Evolutionary conservation across 2,888 invertebrate species (phyloP), one percentile per base, ranked within the genome.

Genomic region (Melangyna quadrimaculata): DNA sequence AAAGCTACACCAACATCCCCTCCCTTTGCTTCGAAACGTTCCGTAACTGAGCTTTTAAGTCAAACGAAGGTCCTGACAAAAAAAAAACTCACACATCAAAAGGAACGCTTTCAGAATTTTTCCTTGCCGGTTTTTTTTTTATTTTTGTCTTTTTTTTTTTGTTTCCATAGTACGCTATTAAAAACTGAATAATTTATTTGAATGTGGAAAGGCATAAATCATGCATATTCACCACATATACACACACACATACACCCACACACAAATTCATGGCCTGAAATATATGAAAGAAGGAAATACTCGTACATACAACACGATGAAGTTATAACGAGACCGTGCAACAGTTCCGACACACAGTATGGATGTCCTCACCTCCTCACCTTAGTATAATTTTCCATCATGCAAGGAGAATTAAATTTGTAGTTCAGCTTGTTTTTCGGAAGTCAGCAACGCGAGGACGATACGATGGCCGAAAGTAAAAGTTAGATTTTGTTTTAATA

Each of bases 121-220:
- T 24, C 10, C 22, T 59, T 29, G 27, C 40, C 24, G 7, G 7
- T 12, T 22, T 5, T 55, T 17, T 29, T n/a, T 0, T 9, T 17
- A 10, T 55, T 43, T 8, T 2, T 43, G 43, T 35, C 57, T 55
- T 12, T 9, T n/a, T 35, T 40, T 59, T 40, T 69, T 53, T 43
- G 27, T 63, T 63, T 63, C 8, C 57, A 27, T 4, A 6, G 63
- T 70, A 40, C 48, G 63, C 80, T 80, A 80, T 80, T 80, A 80
- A 80, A 80, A 80, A 65, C 63, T 80, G 75, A 80, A 80, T 80
- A 80, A 80, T 75, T 80, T 80, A 80, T 80, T 75, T 63, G 63
- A 74, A 75, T 63, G 69, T 63, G 69, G 59, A 77, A 71, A 67
- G 40, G 65, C 71, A 81, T 81, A 71, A 77, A 75, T 81, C 77